A percentile compares a stretch with the other conserved stretches of the same genome.
Evolutionary conservation across 2,113 vertebrate genomes (phyloP).

Genomic region (Crocuta crocuta): DNA sequence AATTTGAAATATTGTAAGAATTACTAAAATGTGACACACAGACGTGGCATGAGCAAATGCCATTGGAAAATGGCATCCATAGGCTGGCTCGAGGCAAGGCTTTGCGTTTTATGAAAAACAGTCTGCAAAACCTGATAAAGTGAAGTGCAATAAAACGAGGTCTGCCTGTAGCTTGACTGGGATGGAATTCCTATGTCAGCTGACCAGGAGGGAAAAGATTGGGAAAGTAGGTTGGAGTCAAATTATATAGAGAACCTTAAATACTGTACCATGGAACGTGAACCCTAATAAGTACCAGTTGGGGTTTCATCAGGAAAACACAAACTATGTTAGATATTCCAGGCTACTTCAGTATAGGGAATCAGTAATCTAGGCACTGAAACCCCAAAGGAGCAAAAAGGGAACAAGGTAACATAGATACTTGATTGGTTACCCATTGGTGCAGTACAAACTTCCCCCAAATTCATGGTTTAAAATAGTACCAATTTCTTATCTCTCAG

Average conservation of each 20-base stretch:
- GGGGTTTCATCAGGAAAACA: not conserved
- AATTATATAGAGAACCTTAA: not conserved
- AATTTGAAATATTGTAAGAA: not conserved
- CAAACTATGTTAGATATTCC: not conserved
- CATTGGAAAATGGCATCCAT: not conserved
- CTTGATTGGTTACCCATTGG: not conserved
- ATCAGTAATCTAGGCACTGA: not conserved
- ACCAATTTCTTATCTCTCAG: not conserved
- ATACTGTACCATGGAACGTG: not conserved
- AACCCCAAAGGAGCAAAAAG: not conserved
- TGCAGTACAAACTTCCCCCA: not conserved
- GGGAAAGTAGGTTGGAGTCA: not conserved
- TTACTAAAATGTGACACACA: not conserved
- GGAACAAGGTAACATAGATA: not conserved
- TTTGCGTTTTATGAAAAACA: not conserved
- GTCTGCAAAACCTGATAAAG: not conserved
- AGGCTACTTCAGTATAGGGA: not conserved
- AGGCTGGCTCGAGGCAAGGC: not conserved
- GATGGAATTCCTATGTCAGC: not conserved
- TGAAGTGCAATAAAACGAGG: not conserved
- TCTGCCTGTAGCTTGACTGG: not conserved
- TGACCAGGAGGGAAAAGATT: not conserved
- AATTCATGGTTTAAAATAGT: not conserved
- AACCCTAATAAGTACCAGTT: not conserved
- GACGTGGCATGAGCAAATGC: not conserved